Base-by-base conservation (phyloP, 2,888 invertebrate species). In the Cheilosia variabilis region DNA sequence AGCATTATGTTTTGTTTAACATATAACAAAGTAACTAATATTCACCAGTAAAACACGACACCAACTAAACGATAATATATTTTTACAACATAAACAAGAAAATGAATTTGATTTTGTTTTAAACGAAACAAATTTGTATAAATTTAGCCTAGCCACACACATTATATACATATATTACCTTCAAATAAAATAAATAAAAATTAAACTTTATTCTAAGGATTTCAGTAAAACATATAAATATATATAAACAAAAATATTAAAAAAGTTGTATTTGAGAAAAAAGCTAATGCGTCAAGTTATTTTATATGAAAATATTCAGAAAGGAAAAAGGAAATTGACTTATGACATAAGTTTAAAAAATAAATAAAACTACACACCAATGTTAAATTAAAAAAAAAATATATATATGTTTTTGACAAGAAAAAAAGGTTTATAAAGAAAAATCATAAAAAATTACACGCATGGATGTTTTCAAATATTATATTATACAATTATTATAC, bases 381-480 rank as follows among this genome's bases (percentile, higher is more conserved):
- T 83, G 78, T 82, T 75, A 53, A 76, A 78, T 62, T 34, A 60
- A 50, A 71, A 53, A 69, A 52, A 63, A n/a, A n/a, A n/a, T n/a
- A 50, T 71, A 52, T 73, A 47, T 60, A 52, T 71, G 66, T 75
- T 75, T 79, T 69, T 57, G 55, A 75, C 27, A 71, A 82, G 10
- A 65, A 62, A 75, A 69, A 73, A 69, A 63, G 75, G 79, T 78
- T 57, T 77, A 79, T 71, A 52, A 84, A 84, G 55, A 27, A 65
- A 83, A 76, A 79, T 80, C 69, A 66, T 52, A 78, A 87, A 60
- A 69, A 77, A 79, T 47, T 69, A 83, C 73, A 77, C 88, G 88
- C 88, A 88, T 88, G 88, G 83, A 88, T 88, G 88, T 88, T 88
- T 88, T 88, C 55, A 80, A 82, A 83, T 79, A 87, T 68, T 87